phyloP scores from a whole-genome alignment of 2,113 vertebrate species.

The Plestiodon gilberti region DNA sequence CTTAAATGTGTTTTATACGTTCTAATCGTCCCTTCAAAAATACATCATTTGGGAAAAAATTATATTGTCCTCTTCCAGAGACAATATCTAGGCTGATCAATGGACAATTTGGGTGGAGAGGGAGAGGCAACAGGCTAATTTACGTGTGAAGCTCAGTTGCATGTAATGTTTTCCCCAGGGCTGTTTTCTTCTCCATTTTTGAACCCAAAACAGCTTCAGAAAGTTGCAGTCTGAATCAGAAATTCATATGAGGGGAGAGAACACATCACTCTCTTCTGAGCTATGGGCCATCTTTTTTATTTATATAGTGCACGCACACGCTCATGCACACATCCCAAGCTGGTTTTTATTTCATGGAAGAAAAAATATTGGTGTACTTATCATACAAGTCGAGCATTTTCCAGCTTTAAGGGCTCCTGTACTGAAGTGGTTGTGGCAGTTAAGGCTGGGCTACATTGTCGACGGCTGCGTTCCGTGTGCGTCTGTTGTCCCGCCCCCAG shows the following conservation, averaged over 20 bases:
- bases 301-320: no score
- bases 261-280: background rate
- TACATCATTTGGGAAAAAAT: no score
- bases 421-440: background rate
- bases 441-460: no score
- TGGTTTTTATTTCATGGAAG: background rate
- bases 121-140: background rate
- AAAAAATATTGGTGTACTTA: background rate
- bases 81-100: no score
- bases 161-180: background rate
- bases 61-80: no score
- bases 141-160: background rate
- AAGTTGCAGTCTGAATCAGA: background rate
- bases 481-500: no score
- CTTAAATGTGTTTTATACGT: no score
- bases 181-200: no score
- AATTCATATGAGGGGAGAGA: background rate
- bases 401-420: background rate
- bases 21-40: no score
- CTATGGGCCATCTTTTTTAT: background rate
- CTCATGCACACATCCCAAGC: no score
- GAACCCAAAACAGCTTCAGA: background rate
- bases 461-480: no score
- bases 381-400: no score
- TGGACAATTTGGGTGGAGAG: background rate